Percentiles rank a stretch among this genome's conserved stretches.
phyloP scores from a whole-genome alignment of 2,797 vertebrate genomes.

The Acomys russatus region DNA sequence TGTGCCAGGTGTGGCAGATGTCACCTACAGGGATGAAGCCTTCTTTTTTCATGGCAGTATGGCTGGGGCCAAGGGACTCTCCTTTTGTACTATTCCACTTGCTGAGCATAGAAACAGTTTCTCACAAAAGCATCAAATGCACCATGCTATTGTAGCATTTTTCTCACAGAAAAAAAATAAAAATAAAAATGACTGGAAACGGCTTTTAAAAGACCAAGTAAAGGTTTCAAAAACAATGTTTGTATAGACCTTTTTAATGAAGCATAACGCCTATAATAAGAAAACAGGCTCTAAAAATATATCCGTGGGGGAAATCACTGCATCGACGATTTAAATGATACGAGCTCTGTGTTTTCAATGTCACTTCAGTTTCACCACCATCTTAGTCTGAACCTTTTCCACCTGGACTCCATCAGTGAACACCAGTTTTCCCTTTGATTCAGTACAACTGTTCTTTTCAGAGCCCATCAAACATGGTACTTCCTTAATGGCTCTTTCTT shows the following conservation, averaged over 20 bases:
- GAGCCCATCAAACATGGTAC: background rate
- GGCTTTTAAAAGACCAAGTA: constrained; percentile 24
- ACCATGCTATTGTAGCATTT: background rate
- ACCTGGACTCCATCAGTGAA: background rate
- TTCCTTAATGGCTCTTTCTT: background rate
- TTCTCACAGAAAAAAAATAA: background rate
- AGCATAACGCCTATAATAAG: background rate
- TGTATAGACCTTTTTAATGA: constrained; percentile 28
- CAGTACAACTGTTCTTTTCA: constrained; percentile 26
- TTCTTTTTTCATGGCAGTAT: background rate
- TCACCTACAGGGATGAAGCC: constrained; percentile 1
- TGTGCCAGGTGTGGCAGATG: background rate
- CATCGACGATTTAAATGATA: constrained; percentile 59
- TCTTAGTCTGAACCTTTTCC: constrained; percentile 14
- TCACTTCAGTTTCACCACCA: background rate
- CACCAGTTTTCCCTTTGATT: background rate
- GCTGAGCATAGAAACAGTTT: constrained; percentile 1
- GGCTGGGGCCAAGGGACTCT: background rate
- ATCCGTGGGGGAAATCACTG: background rate
- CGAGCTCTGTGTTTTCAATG: constrained; percentile 29
- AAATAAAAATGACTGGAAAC: background rate
- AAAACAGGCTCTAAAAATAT: constrained; percentile 16
- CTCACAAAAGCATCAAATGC: background rate
- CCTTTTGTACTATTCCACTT: background rate
- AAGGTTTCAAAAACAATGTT: background rate